phyloP scores from a whole-genome alignment of 2,113 vertebrate genomes.

The Chaetodon trifascialis region DNA sequence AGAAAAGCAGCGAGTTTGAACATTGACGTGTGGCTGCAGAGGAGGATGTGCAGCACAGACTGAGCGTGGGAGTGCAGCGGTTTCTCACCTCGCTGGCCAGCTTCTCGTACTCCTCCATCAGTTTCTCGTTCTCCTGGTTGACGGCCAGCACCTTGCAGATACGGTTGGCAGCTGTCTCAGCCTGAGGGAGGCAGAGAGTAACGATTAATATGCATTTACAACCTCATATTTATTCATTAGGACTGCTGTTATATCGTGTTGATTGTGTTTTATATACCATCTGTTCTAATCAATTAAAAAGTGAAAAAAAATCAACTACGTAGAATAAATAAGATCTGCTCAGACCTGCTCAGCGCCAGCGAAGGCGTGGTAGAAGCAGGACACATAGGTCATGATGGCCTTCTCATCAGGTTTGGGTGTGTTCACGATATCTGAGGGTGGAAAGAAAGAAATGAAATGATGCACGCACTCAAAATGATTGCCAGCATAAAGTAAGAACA shows the following conservation, averaged over 20 bases:
- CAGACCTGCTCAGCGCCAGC: constrained; percentile 92
- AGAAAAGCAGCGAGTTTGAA: background rate
- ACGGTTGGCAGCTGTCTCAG: constrained; percentile 82
- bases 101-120: constrained; percentile 85
- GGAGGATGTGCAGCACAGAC: constrained; percentile 34
- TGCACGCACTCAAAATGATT: background rate
- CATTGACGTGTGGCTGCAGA: background rate
- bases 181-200: constrained; percentile 52
- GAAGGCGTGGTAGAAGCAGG: constrained; percentile 96
- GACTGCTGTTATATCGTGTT: background rate
- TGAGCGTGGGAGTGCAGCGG: constrained; percentile 22
- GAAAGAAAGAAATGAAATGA: no score
- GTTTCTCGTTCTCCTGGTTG: constrained; percentile 84
- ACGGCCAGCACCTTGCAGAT: constrained; percentile 84
- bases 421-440: constrained; percentile 89
- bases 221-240: background rate
- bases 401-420: constrained; percentile 94
- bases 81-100: constrained; percentile 82
- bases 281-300: background rate
- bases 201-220: background rate
- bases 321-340: background rate
- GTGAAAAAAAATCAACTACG: background rate
- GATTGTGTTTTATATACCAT: background rate
- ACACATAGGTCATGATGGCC: constrained; percentile 95
- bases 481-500: accelerated